Evolutionary conservation across 2,888 invertebrate genomes (phyloP).

Genomic region (Leucophora obtusa): DNA sequence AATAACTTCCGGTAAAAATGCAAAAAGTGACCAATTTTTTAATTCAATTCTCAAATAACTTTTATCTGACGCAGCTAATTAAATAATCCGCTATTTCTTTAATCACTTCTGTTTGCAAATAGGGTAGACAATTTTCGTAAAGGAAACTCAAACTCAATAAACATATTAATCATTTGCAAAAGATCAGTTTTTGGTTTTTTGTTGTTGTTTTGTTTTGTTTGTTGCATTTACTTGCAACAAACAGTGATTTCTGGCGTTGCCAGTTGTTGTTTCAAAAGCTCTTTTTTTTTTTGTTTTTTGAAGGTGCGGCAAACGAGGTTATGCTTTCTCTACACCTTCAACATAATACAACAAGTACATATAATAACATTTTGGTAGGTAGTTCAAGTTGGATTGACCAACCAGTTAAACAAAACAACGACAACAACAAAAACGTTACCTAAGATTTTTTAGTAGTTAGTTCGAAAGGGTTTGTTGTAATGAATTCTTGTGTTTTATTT

Average conservation of each 20-base stretch:
- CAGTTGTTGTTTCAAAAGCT: constrained; percentile 29
- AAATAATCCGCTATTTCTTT: neutral
- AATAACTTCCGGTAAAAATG: no score
- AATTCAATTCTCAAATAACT: no score
- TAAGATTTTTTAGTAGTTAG: constrained; percentile 30
- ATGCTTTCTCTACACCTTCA: constrained; percentile 63
- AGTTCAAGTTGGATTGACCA: neutral
- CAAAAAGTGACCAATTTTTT: no score
- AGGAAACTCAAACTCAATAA: constrained; percentile 62
- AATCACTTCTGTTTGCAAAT: constrained; percentile 8
- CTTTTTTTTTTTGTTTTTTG: constrained; percentile 2
- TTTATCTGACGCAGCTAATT: no score
- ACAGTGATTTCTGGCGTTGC: constrained; percentile 50
- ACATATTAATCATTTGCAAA: constrained; percentile 65
- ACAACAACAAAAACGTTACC: constrained; percentile 2
- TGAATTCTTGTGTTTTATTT: constrained; percentile 20
- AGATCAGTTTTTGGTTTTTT: constrained; percentile 50
- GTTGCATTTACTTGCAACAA: constrained; percentile 31
- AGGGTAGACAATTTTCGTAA: constrained; percentile 37
- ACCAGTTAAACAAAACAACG: constrained; percentile 18
- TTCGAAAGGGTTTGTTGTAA: constrained; percentile 43
- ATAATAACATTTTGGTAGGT: constrained; percentile 29
- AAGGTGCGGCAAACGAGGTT: constrained; percentile 59
- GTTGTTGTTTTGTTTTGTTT: constrained; percentile 13
- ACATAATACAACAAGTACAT: constrained; percentile 22